phyloP scores from a whole-genome alignment of 2,888 invertebrate species.

The Nineta flava region DNA sequence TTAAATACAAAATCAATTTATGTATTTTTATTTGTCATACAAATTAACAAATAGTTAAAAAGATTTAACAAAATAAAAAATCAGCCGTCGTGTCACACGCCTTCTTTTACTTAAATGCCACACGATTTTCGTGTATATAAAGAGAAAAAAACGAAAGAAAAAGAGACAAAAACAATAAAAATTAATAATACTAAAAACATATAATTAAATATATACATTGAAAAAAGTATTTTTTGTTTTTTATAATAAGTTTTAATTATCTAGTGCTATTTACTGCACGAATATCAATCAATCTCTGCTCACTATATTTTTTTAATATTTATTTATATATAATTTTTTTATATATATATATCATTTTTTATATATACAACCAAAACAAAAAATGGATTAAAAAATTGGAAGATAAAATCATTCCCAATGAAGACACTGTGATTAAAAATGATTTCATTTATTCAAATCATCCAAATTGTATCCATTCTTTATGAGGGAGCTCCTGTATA shows the following conservation, averaged over 20 bases:
- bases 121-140: background rate
- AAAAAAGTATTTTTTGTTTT: background rate
- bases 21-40: no score
- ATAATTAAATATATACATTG: background rate
- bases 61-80: no score
- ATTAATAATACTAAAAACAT: background rate
- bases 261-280: background rate
- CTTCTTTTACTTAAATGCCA: background rate
- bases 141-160: no score
- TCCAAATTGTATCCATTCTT: no score
- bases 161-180: background rate
- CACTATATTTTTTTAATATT: background rate
- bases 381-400: no score
- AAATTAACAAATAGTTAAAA: no score
- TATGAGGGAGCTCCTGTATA: no score
- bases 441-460: no score
- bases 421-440: no score
- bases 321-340: background rate
- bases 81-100: background rate
- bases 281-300: background rate
- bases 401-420: no score
- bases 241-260: background rate
- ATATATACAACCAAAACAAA: no score
- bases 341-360: background rate
- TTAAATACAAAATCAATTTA: no score